Percentiles rank a stretch among this genome's conserved stretches.
phyloP scores from a whole-genome alignment of 2,113 vertebrate species.

The Hirundichthys speculiger region DNA sequence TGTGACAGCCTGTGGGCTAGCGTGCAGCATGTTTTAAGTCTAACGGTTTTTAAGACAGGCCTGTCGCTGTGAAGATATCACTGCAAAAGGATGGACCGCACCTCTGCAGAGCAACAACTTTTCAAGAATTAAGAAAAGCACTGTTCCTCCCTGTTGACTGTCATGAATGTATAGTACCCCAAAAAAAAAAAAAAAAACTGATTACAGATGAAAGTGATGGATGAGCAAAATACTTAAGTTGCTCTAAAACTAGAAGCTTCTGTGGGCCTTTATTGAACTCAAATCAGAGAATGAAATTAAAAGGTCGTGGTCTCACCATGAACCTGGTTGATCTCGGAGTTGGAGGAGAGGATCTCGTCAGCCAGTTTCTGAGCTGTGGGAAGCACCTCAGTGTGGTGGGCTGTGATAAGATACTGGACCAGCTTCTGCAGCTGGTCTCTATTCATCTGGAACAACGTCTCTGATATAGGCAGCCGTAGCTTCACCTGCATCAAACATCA shows the following conservation, averaged over 20 bases:
- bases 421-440: constrained; percentile 99
- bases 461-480: constrained; percentile 97
- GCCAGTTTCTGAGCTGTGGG: constrained; percentile 98
- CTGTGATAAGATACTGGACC: constrained; percentile 98
- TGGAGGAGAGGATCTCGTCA: constrained; percentile 99
- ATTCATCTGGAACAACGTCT: constrained; percentile 99
- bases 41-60: constrained; percentile 52
- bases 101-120: constrained; percentile 17
- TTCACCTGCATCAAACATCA: constrained; percentile 82
- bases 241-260: not conserved
- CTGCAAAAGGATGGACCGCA: constrained; percentile 34
- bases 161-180: not conserved
- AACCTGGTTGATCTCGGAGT: constrained; percentile 99
- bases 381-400: constrained; percentile 98
- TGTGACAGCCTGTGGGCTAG: constrained; percentile 39
- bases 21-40: constrained; percentile 46
- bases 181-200: not conserved
- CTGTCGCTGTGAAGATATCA: constrained; percentile 65
- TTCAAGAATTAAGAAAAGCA: constrained; percentile 13
- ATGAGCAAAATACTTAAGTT: not conserved
- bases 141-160: not conserved
- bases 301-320: constrained; percentile 84
- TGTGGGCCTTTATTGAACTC: not conserved
- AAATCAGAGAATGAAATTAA: not conserved
- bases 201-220: not conserved